A percentile compares a stretch with the other conserved stretches of the same genome.
phyloP scores from a whole-genome alignment of 2,797 vertebrate species.

The Champsocephalus gunnari region DNA sequence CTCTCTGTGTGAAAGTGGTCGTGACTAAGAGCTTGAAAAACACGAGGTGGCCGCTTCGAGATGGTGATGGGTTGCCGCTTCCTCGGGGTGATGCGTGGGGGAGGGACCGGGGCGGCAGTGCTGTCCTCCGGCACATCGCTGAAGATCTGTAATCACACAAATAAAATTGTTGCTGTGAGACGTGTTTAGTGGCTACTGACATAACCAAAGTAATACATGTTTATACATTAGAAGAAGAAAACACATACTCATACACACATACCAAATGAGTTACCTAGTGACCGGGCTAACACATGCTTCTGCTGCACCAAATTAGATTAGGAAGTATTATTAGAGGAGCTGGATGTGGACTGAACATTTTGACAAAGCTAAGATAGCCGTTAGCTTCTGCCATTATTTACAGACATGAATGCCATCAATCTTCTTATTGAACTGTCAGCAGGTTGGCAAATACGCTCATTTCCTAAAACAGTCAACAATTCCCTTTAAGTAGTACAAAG shows the following conservation, averaged over 20 bases:
- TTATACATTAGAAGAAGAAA: not conserved
- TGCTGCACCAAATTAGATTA: not conserved
- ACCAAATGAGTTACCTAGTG: not conserved
- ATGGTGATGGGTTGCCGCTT: constrained; percentile 97
- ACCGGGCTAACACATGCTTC: not conserved
- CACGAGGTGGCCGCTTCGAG: constrained; percentile 92
- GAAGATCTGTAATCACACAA: constrained; percentile 88
- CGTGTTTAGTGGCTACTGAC: constrained; percentile 12
- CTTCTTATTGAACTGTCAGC: not conserved
- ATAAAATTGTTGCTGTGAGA: not conserved
- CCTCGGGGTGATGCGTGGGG: constrained; percentile 91
- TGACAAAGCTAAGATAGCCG: not conserved
- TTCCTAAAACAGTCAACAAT: not conserved
- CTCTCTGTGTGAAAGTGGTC: constrained; percentile 82
- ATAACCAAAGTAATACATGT: not conserved
- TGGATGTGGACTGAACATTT: not conserved
- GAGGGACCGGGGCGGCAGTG: constrained; percentile 89
- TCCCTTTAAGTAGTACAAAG: not conserved
- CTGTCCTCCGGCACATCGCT: constrained; percentile 90
- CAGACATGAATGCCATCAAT: not conserved
- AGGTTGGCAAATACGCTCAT: not conserved
- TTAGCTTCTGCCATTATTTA: not conserved
- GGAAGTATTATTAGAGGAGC: not conserved
- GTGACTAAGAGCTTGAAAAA: constrained; percentile 83
- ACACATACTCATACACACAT: not conserved